A percentile compares a stretch with the other conserved stretches of the same genome.
These are phyloP conservation scores for Lepidocyrtoides sp. DNA, from an alignment of 2,888 invertebrate genomes.

Conservation along the genomic window DNA sequence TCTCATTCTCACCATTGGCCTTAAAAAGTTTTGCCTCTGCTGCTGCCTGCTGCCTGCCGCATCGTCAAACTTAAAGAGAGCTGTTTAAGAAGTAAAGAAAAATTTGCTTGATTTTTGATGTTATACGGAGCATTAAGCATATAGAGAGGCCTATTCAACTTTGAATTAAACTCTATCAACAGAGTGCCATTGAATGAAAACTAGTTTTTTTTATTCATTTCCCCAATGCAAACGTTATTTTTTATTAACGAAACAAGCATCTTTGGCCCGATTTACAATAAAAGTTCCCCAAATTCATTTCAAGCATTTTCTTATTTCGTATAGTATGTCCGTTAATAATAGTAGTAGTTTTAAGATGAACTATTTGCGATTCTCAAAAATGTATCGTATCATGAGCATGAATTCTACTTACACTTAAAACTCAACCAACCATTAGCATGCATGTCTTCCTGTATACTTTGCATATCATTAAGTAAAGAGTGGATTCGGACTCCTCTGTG, in stretches of 20 bases:
- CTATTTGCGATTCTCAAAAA: background rate
- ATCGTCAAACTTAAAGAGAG: background rate
- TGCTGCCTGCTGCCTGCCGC: background rate
- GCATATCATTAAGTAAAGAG: constrained; percentile 45
- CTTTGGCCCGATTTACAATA: constrained; percentile 24
- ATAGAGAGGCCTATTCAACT: background rate
- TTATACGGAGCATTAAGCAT: too few relatives aligned
- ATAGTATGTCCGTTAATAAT: constrained; percentile 2
- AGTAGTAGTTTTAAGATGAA: background rate
- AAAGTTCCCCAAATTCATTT: constrained; percentile 18
- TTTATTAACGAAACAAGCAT: constrained; percentile 37
- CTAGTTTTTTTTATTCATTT: constrained; percentile 19
- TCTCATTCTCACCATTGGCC: constrained; percentile 12
- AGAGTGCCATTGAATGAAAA: constrained; percentile 51
- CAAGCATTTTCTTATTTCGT: background rate
- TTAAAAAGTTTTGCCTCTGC: background rate
- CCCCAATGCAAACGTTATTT: background rate
- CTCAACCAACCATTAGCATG: background rate
- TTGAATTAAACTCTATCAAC: constrained; percentile 24
- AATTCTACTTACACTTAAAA: background rate
- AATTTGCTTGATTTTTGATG: too few relatives aligned
- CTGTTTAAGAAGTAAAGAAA: too few relatives aligned
- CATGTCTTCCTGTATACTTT: constrained; percentile 18
- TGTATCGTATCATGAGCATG: background rate
- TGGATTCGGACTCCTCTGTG: constrained; percentile 7